Percentiles rank a stretch among this genome's conserved stretches.
These are phyloP conservation scores for Bovichtus diacanthus DNA, from an alignment of 2,797 vertebrate species.

Conservation along the genomic window DNA sequence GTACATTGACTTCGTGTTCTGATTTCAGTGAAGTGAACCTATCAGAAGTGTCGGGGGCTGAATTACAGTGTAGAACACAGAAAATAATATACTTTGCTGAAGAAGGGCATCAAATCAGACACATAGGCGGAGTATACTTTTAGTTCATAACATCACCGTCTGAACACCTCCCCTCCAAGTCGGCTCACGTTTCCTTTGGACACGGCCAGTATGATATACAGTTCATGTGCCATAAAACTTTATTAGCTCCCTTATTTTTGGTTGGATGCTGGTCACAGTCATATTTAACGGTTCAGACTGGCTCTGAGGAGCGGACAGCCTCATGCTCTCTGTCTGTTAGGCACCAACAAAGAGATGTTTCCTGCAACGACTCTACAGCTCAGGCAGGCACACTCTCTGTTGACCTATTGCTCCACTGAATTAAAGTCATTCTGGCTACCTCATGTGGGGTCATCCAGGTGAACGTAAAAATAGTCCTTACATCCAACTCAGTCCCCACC, in stretches of 20 bases:
- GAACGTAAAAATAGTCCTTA: conserved; percentile 36
- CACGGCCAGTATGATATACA: conserved; percentile 40
- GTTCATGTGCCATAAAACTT: conserved; percentile 49
- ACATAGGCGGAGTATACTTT: conserved; percentile 52
- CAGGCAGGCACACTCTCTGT: conserved; percentile 14
- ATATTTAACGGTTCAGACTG: conserved; percentile 48
- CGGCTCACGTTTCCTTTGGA: conserved; percentile 60
- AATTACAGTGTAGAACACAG: conserved; percentile 70
- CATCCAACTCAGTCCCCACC: conserved; percentile 40
- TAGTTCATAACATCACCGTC: conserved; percentile 43
- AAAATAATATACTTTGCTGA: conserved; percentile 55
- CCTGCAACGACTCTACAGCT: conserved; percentile 16
- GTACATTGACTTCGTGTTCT: conserved; percentile 28
- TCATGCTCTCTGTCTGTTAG: conserved; percentile 40
- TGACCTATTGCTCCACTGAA: conserved; percentile 24
- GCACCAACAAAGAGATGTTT: conserved; percentile 28
- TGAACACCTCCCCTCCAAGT: conserved; percentile 30
- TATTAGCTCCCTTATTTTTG: conserved; percentile 56
- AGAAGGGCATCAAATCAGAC: conserved; percentile 49
- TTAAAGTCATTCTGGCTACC: conserved; percentile 47
- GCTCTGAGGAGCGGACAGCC: conserved; percentile 46
- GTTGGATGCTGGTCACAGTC: conserved; percentile 65
- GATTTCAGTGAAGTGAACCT: conserved; percentile 37
- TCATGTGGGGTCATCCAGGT: conserved; percentile 21
- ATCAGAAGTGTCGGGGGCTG: conserved; percentile 22